Base-by-base conservation (phyloP, 2,888 invertebrate genomes). In the Apoda limacodes region DNA sequence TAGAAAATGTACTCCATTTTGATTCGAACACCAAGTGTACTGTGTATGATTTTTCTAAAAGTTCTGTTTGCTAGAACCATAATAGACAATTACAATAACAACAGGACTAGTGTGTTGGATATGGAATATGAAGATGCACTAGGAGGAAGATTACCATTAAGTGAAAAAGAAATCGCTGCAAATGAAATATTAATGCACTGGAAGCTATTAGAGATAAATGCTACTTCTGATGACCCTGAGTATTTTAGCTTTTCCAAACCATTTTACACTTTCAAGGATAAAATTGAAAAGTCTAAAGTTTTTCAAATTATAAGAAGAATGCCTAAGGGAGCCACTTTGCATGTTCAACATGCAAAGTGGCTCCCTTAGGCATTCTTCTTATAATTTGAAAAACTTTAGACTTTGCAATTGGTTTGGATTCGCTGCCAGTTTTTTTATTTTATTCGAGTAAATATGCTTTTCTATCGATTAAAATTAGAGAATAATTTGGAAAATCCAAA, bases 311-410 rank as follows among this genome's bases (percentile, higher is more conserved):
- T 66, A 83, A 31, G 85, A 92, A 60, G 52, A 28, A 84, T 93
- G 83, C 93, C 93, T 1, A 93, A 93, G 68, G 93, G 90, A 1
- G 87, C 82, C 0, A 85, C 85, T 0, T 58, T 91, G 9, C 92
- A 91, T 48, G 81, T 85, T 0, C 91, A 91, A n/a, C n/a, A n/a
- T n/a, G n/a, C n/a, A n/a, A n/a, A n/a, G n/a, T n/a, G n/a, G n/a
- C n/a, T n/a, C n/a, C n/a, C n/a, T n/a, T n/a, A n/a, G n/a, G n/a
- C n/a, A n/a, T n/a, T n/a, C n/a, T n/a, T n/a, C n/a, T n/a, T n/a
- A n/a, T n/a, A n/a, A n/a, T n/a, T n/a, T n/a, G n/a, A n/a, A n/a
- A n/a, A n/a, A n/a, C n/a, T n/a, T n/a, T n/a, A n/a, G n/a, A n/a
- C n/a, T n/a, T n/a, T n/a, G n/a, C n/a, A n/a, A n/a, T n/a, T n/a